Percentiles rank a stretch among this genome's conserved stretches.
phyloP scores from a whole-genome alignment of 2,888 invertebrate species.

The Calameuta pallipes region DNA sequence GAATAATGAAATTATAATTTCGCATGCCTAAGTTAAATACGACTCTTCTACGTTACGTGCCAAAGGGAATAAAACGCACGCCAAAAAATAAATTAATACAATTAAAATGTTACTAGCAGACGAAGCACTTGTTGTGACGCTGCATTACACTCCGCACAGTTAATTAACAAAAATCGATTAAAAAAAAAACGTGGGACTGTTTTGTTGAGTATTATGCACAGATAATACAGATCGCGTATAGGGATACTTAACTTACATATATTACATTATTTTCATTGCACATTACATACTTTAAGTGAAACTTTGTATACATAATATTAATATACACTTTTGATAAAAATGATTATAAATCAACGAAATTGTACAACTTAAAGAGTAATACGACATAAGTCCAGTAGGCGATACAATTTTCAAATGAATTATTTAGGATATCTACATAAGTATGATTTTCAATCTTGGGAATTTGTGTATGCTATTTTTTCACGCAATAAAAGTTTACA shows the following conservation, averaged over 20 bases:
- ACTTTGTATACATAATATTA: neutral
- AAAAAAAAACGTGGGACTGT: neutral
- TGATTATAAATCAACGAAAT: neutral
- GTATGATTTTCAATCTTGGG: neutral
- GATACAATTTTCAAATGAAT: neutral
- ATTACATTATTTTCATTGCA: neutral
- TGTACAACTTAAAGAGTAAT: neutral
- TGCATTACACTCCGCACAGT: neutral
- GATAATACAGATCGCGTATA: neutral
- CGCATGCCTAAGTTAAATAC: neutral
- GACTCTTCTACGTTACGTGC: neutral
- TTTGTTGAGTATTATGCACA: neutral
- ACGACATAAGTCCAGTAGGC: neutral
- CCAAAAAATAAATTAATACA: neutral
- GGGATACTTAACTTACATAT: neutral
- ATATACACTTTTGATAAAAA: neutral
- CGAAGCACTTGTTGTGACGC: neutral
- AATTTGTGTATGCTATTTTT: neutral
- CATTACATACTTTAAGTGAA: neutral
- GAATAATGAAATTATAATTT: neutral
- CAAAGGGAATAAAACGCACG: neutral
- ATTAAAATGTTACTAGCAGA: neutral
- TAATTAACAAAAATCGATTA: neutral
- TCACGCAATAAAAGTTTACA: neutral
- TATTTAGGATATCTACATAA: neutral